Percentiles rank a stretch among this genome's conserved stretches.
phyloP scores from a whole-genome alignment of 2,113 vertebrate genomes.

The Zosterops pallidus region DNA sequence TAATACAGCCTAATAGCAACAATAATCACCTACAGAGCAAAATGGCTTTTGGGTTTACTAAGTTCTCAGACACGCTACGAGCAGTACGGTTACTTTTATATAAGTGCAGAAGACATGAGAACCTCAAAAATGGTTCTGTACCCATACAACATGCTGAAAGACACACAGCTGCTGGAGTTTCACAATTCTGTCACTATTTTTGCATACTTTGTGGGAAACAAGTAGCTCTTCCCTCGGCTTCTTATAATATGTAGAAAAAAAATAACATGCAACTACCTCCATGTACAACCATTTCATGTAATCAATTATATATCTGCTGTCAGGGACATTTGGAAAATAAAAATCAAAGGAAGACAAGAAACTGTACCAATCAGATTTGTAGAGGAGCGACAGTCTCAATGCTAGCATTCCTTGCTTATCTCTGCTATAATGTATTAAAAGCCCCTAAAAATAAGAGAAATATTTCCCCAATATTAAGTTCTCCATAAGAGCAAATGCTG shows the following conservation, averaged over 20 bases:
- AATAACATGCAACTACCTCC: background rate
- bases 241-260: background rate
- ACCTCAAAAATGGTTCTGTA: background rate
- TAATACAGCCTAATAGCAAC: background rate
- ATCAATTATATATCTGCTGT: background rate
- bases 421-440: background rate
- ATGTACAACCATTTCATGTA: background rate
- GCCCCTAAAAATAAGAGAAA: background rate
- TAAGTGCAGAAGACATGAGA: rapidly evolving
- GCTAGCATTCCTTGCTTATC: background rate
- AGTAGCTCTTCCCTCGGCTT: background rate
- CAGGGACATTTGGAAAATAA: background rate
- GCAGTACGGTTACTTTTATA: background rate
- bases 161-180: background rate
- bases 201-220: background rate
- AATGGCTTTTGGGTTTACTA: background rate
- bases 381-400: background rate
- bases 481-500: background rate
- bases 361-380: background rate
- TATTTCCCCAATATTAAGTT: background rate
- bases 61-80: background rate
- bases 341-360: background rate
- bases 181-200: background rate
- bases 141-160: background rate
- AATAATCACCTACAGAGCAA: background rate